These are phyloP conservation scores for Ophiodon elongatus DNA, from an alignment of 2,113 vertebrate species.

Conservation along the genomic window DNA sequence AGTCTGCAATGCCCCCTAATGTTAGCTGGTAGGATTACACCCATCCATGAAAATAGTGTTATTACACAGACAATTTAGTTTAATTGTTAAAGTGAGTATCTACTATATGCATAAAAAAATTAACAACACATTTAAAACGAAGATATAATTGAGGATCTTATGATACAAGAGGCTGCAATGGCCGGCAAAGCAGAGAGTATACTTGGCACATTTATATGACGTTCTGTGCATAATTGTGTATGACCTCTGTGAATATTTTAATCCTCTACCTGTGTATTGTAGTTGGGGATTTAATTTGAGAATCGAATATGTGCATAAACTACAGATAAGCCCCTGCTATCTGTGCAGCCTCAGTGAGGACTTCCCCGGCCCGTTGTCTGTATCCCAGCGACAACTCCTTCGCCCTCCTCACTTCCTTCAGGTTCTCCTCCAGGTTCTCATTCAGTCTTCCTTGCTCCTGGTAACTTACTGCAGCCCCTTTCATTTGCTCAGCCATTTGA, in stretches of 20 bases:
- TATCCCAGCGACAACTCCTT: slow-evolving; percentile 73
- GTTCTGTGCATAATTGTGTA: background rate
- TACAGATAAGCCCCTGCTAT: slow-evolving; percentile 71
- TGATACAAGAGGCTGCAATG: background rate
- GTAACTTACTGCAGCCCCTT: slow-evolving; percentile 41
- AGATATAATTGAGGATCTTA: background rate
- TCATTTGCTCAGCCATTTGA: slow-evolving; percentile 64
- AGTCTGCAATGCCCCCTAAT: slow-evolving; percentile 56
- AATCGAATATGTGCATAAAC: slow-evolving; percentile 9
- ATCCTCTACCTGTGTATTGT: background rate
- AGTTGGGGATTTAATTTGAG: background rate
- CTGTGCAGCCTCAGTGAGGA: slow-evolving; percentile 76
- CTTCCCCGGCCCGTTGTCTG: slow-evolving; percentile 63
- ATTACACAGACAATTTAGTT: too few species aligned
- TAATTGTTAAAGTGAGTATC: background rate
- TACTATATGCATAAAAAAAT: background rate
- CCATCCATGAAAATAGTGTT: background rate
- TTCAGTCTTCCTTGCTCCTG: slow-evolving; percentile 74
- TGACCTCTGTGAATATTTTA: background rate
- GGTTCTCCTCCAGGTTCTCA: slow-evolving; percentile 78
- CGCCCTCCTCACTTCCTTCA: slow-evolving; percentile 74
- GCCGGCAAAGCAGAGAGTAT: background rate
- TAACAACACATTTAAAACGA: background rate
- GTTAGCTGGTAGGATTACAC: slow-evolving; percentile 35
- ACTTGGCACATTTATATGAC: background rate